Percentiles rank a stretch among this genome's conserved stretches.
Evolutionary conservation across 2,113 vertebrate species (phyloP).

Genomic region (Scophthalmus maximus): DNA sequence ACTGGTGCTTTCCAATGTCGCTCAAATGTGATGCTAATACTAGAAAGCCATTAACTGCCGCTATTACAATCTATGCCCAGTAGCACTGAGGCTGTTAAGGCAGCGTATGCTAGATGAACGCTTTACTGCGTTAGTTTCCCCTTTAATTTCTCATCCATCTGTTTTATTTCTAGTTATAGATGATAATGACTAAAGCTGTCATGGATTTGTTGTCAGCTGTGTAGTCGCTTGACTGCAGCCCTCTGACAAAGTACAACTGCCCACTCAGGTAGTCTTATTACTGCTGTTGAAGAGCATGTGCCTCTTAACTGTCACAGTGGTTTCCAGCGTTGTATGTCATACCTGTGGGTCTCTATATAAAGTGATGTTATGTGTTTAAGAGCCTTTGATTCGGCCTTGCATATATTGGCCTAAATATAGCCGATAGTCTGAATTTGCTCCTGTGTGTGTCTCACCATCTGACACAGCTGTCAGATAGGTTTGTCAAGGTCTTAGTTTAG

Average conservation of each 20-base stretch:
- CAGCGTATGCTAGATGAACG: too few species aligned
- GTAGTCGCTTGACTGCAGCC: background rate
- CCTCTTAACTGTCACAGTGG: background rate
- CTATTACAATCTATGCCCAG: too few species aligned
- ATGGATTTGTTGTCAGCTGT: background rate
- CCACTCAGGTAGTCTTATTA: background rate
- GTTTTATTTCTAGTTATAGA: background rate
- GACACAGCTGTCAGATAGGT: constrained; percentile 57
- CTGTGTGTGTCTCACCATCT: constrained; percentile 33
- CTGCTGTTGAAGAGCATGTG: background rate
- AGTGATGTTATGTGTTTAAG: background rate
- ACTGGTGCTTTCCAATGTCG: too few species aligned
- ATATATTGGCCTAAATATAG: constrained; percentile 61
- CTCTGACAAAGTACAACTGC: background rate
- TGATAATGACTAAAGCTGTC: background rate
- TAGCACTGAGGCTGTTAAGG: too few species aligned
- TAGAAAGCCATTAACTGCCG: too few species aligned
- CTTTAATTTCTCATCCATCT: too few species aligned
- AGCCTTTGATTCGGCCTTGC: constrained; percentile 37
- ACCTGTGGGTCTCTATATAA: too few species aligned
- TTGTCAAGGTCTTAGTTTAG: constrained; percentile 38
- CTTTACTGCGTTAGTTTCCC: too few species aligned
- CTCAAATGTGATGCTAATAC: too few species aligned
- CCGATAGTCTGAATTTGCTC: constrained; percentile 35
- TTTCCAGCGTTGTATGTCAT: constrained; percentile 32